A percentile compares a stretch with the other conserved stretches of the same genome.
phyloP scores from a whole-genome alignment of 2,797 vertebrate genomes.

The Zalophus californianus region DNA sequence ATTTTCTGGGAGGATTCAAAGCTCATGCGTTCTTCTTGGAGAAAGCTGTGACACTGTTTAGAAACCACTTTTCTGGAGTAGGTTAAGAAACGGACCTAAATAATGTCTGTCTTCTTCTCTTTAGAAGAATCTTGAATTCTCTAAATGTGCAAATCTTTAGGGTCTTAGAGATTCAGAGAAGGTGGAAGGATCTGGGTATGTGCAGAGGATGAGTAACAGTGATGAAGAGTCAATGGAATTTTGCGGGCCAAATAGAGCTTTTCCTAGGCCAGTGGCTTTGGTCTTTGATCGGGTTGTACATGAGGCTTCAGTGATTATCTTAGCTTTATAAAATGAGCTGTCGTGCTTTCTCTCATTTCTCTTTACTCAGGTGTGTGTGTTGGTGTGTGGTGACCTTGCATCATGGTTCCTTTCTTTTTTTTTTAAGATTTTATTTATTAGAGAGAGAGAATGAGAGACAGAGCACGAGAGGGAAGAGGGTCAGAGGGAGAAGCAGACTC shows the following conservation, averaged over 20 bases:
- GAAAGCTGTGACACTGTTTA: not conserved
- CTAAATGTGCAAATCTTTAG: not conserved
- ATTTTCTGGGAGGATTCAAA: not conserved
- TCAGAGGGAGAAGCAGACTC: too few species aligned
- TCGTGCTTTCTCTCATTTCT: not conserved
- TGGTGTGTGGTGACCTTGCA: not conserved
- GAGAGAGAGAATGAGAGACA: too few species aligned
- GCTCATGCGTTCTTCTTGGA: not conserved
- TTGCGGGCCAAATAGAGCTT: not conserved
- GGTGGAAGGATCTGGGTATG: not conserved
- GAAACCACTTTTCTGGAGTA: not conserved
- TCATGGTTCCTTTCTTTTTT: not conserved
- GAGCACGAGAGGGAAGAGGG: too few species aligned
- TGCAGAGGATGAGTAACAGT: not conserved
- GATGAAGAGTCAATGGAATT: not conserved
- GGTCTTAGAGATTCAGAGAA: not conserved
- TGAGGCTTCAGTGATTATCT: not conserved
- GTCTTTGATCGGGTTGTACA: not conserved
- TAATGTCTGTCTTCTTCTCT: not conserved
- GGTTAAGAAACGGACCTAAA: not conserved
- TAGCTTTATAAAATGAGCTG: not conserved
- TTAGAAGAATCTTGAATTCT: constrained; percentile 24
- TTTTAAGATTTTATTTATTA: too few species aligned
- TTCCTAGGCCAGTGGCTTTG: not conserved
- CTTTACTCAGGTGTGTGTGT: not conserved